A percentile compares a stretch with the other conserved stretches of the same genome.
These are phyloP conservation scores for Gallirallus australis DNA, from an alignment of 2,797 vertebrate species.

Conservation along the genomic window DNA sequence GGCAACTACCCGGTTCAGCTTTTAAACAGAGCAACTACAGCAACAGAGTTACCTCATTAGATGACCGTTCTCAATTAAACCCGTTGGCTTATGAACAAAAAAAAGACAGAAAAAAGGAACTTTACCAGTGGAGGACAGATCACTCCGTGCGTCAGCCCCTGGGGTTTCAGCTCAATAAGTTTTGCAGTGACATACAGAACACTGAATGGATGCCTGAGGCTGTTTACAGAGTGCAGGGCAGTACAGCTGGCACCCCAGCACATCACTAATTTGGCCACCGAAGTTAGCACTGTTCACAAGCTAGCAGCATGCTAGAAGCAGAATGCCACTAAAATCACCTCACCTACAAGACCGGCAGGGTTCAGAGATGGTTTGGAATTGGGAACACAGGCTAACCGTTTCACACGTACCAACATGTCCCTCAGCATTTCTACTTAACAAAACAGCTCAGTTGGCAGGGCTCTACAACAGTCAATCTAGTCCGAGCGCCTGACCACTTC, in stretches of 20 bases:
- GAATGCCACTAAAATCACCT: neutral
- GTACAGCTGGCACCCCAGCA: neutral
- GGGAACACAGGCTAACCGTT: rapidly evolving
- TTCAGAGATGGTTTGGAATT: rapidly evolving
- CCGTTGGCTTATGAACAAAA: neutral
- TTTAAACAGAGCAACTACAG: neutral
- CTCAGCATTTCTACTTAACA: neutral
- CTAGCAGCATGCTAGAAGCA: neutral
- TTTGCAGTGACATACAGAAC: neutral
- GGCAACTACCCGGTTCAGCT: neutral
- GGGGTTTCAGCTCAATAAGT: neutral
- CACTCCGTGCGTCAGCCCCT: rapidly evolving
- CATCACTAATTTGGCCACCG: too few species aligned
- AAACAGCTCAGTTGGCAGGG: neutral
- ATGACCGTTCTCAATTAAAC: neutral
- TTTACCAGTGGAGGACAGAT: neutral
- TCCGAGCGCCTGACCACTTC: neutral
- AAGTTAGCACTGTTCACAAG: neutral
- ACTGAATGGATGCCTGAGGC: rapidly evolving
- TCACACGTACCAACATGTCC: neutral
- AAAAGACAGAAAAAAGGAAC: neutral
- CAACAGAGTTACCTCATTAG: rapidly evolving
- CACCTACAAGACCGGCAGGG: neutral
- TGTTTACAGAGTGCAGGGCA: neutral
- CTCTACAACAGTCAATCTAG: neutral